Percentiles rank a stretch among this genome's conserved stretches.
Conservation (phyloP, 2,113 vertebrate species). For the Origma solitaria region DNA sequence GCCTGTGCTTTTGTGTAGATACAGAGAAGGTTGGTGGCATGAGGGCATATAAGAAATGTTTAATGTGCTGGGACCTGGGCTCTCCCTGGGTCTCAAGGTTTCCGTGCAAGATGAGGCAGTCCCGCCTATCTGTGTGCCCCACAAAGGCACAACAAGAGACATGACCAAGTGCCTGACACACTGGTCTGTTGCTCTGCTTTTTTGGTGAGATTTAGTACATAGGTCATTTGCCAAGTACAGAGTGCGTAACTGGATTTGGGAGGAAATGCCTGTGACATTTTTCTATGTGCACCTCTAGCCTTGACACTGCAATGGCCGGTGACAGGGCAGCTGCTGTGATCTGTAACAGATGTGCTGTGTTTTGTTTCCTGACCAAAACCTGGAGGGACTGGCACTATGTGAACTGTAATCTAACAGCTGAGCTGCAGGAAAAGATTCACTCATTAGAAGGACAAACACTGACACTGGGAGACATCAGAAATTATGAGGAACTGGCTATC, state of each 20-base stretch:
- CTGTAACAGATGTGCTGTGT: neutral
- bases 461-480: neutral
- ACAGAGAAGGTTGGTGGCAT: neutral
- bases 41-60: neutral
- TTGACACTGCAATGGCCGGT: neutral
- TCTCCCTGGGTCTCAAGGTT: neutral
- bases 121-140: neutral
- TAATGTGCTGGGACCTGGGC: neutral
- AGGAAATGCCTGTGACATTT: neutral
- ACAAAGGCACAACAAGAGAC: neutral
- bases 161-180: neutral
- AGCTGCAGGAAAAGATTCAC: neutral
- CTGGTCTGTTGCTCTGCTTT: neutral
- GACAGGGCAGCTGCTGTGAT: neutral
- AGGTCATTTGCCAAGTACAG: neutral
- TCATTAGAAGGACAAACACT: neutral
- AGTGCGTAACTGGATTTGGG: neutral
- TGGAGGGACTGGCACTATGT: neutral
- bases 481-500: neutral
- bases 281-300: neutral
- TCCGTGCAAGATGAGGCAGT: neutral
- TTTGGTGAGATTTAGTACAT: neutral
- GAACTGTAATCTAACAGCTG: neutral
- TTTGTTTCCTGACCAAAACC: slow-evolving; percentile 3
- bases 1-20: neutral